Evolutionary conservation across 2,797 vertebrate species (phyloP).

Genomic region (Propithecus deckenii): DNA sequence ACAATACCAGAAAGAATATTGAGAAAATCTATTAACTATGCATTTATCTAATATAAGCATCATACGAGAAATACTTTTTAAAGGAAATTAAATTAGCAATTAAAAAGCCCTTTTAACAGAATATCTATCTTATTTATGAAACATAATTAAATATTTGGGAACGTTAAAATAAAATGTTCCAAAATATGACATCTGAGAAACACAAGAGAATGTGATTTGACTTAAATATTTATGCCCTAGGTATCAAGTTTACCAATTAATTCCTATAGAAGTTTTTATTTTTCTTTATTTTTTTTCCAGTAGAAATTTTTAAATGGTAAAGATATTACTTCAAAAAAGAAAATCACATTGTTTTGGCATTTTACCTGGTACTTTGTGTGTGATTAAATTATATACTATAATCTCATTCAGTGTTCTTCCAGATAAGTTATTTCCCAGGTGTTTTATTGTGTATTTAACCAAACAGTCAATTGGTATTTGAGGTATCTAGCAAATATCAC

Average conservation of each 20-base stretch:
- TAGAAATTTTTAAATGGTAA: background rate
- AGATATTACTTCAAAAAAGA: constrained; percentile 10
- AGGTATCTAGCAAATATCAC: background rate
- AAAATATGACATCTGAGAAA: constrained; percentile 16
- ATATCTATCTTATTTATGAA: background rate
- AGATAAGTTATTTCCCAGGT: constrained; percentile 18
- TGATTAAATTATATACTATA: background rate
- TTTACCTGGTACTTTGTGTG: background rate
- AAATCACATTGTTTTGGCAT: constrained; percentile 33
- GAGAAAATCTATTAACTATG: background rate
- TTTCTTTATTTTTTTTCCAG: background rate
- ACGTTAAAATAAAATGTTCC: constrained; percentile 20
- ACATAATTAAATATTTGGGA: constrained; percentile 44
- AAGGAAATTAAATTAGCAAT: background rate
- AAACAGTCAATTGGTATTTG: background rate
- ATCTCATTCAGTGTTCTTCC: background rate
- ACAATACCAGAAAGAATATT: background rate
- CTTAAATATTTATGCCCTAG: constrained; percentile 74
- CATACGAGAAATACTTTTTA: background rate
- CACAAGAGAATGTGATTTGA: constrained; percentile 56
- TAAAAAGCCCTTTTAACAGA: constrained; percentile 7
- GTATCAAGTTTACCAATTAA: constrained; percentile 77
- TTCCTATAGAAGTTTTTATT: background rate
- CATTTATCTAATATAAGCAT: background rate
- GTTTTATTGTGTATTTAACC: constrained; percentile 6